Conservation (phyloP, 2,888 invertebrate genomes). For the Steinernema hermaphroditum region DNA sequence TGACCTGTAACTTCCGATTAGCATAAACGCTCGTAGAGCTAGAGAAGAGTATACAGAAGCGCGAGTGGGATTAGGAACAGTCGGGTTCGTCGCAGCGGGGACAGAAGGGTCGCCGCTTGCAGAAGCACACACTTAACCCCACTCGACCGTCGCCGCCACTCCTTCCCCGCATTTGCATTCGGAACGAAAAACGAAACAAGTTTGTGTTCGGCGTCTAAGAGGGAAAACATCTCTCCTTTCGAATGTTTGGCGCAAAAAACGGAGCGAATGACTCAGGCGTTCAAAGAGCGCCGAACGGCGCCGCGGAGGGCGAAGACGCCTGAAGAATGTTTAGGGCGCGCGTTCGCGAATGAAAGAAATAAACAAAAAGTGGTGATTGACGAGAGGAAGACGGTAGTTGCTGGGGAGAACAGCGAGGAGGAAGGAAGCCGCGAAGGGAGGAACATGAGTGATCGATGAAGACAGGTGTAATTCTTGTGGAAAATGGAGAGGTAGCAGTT, state of each 20-base stretch:
- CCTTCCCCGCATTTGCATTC: background rate
- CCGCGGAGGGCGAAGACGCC: background rate
- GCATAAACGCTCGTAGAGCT: background rate
- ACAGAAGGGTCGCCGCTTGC: background rate
- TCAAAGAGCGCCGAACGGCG: too few relatives aligned
- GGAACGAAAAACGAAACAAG: background rate
- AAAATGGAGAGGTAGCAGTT: too few relatives aligned
- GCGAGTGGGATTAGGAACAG: background rate
- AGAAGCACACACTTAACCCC: conserved; percentile 14
- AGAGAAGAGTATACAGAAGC: background rate
- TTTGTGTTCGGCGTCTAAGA: background rate
- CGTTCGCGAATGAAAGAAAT: background rate
- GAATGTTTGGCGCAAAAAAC: background rate
- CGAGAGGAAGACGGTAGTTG: background rate
- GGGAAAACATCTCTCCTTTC: background rate
- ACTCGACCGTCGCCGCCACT: background rate
- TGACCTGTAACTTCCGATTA: conserved; percentile 11
- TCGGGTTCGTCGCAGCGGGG: background rate
- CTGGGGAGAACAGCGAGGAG: background rate
- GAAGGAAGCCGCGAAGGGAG: background rate
- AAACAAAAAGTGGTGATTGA: background rate
- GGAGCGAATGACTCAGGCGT: conserved; percentile 1
- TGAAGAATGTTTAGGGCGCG: background rate
- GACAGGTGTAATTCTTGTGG: too few relatives aligned
- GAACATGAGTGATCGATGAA: background rate